A percentile compares a stretch with the other conserved stretches of the same genome.
phyloP scores from a whole-genome alignment of 2,888 invertebrate genomes.

The Corbicula japonica region DNA sequence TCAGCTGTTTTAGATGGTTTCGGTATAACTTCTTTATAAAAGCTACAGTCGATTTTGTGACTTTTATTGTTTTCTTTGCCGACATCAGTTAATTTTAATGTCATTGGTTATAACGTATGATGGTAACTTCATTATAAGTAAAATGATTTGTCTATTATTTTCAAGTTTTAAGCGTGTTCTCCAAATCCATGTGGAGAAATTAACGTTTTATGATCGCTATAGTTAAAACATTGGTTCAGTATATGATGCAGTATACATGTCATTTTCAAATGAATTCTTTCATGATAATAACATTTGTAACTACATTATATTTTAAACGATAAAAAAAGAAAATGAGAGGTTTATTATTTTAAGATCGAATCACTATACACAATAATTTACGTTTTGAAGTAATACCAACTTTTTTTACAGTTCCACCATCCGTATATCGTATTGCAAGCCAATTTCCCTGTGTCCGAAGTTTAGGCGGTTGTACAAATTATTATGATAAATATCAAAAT shows the following conservation, averaged over 20 bases:
- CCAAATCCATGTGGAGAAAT: background rate
- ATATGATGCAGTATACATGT: background rate
- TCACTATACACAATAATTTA: background rate
- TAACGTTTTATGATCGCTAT: background rate
- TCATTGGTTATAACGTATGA: background rate
- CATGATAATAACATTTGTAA: background rate
- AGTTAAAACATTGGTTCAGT: background rate
- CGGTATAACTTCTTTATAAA: too few species aligned
- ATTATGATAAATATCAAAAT: too few species aligned
- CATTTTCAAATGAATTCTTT: background rate
- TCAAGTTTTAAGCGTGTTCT: background rate
- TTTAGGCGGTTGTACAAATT: too few species aligned
- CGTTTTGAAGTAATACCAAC: background rate
- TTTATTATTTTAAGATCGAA: background rate
- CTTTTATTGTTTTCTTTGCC: too few species aligned
- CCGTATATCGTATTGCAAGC: too few species aligned
- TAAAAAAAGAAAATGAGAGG: background rate
- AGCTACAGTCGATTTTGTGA: too few species aligned
- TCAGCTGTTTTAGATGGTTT: too few species aligned
- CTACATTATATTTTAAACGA: background rate
- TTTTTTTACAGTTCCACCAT: too few species aligned
- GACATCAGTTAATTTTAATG: background rate
- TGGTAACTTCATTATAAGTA: background rate
- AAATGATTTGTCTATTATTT: background rate
- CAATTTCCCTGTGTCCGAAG: too few species aligned